phyloP scores from a whole-genome alignment of 2,888 invertebrate species.

The Machimus rusticus region DNA sequence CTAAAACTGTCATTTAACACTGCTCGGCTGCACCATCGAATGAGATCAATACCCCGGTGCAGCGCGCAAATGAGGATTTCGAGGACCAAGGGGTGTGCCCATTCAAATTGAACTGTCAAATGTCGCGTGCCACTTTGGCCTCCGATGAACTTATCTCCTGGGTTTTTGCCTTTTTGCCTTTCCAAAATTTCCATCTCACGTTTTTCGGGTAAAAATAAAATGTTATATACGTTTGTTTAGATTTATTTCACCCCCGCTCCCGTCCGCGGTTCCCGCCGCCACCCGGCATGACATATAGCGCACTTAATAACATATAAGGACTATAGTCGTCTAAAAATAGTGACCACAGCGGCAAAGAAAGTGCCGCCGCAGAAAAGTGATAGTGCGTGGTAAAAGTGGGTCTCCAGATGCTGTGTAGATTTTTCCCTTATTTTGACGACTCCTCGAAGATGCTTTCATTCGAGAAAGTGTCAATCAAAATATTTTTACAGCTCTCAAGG shows the following conservation, averaged over 20 bases:
- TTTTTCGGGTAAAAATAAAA: slow-evolving; percentile 41
- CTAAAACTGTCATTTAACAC: slow-evolving; percentile 47
- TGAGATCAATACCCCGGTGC: slow-evolving; percentile 21
- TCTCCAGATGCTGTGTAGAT: neutral
- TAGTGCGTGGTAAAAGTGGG: neutral
- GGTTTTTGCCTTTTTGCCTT: neutral
- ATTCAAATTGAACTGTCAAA: slow-evolving; percentile 45
- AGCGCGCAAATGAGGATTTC: slow-evolving; percentile 25
- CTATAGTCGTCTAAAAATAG: slow-evolving; percentile 37
- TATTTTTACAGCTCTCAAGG: slow-evolving; percentile 27
- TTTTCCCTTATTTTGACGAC: slow-evolving; percentile 11
- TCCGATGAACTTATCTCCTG: slow-evolving; percentile 11
- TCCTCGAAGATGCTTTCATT: slow-evolving; percentile 39
- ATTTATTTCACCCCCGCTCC: slow-evolving; percentile 14
- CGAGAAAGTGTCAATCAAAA: slow-evolving; percentile 42
- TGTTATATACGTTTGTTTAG: neutral
- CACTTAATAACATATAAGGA: slow-evolving; percentile 10
- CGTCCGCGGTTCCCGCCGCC: neutral
- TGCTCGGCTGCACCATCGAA: slow-evolving; percentile 33
- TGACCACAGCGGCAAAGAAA: neutral
- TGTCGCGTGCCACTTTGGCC: slow-evolving; percentile 48
- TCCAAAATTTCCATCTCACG: slow-evolving; percentile 20
- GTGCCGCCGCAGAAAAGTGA: neutral
- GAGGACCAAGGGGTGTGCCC: slow-evolving; percentile 25
- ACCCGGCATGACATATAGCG: neutral